These are phyloP conservation scores for Brachionus rubens DNA, from an alignment of 1,140 invertebrate species.

Conservation along the genomic window DNA sequence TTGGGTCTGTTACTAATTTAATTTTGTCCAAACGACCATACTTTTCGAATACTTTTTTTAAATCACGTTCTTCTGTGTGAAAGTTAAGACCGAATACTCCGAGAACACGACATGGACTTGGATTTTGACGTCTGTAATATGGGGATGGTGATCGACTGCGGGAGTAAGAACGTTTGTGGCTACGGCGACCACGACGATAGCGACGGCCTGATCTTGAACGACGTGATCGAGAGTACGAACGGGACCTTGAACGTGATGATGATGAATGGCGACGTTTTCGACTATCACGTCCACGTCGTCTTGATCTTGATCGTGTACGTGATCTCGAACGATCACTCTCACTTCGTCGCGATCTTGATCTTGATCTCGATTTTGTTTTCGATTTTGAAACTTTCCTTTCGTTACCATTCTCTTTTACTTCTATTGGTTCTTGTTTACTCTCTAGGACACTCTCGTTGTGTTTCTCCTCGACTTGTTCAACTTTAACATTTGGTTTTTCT, in stretches of 20 bases:
- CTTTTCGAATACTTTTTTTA: constrained; percentile 87
- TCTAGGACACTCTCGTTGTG: neutral
- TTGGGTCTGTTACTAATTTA: constrained; percentile 91
- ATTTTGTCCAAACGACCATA: constrained; percentile 86
- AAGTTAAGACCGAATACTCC: constrained; percentile 91
- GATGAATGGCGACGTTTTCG: constrained; percentile 12
- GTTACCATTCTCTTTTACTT: neutral
- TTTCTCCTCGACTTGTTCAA: neutral
- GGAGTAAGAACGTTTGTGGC: neutral
- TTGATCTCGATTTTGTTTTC: neutral
- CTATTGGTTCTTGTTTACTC: neutral
- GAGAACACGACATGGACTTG: constrained; percentile 79
- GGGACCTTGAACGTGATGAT: neutral
- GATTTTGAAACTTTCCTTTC: neutral
- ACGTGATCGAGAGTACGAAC: neutral
- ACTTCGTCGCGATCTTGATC: neutral
- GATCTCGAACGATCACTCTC: neutral
- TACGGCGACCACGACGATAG: neutral
- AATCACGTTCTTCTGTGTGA: constrained; percentile 83
- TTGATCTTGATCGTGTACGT: neutral
- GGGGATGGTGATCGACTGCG: neutral
- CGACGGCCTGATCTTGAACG: neutral
- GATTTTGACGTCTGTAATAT: constrained; percentile 66
- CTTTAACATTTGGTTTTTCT: neutral
- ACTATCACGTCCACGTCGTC: neutral